These are phyloP conservation scores for Genyomyrus donnyi DNA, from an alignment of 2,113 vertebrate genomes.

Conservation along the genomic window DNA sequence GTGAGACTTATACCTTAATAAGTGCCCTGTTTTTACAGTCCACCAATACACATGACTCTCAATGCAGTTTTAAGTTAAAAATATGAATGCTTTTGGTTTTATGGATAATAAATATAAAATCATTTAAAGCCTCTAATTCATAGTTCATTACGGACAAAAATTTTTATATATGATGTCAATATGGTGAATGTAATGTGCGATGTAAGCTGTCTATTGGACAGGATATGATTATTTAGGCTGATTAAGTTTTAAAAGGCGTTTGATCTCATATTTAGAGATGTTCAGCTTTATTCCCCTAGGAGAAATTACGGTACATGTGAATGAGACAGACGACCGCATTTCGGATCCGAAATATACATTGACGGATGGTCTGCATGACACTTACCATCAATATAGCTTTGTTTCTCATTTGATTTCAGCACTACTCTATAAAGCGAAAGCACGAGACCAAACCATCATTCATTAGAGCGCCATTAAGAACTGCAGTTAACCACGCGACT, in stretches of 20 bases:
- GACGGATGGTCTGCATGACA: background rate
- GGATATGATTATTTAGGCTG: background rate
- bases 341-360: background rate
- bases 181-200: background rate
- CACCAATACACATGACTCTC: background rate
- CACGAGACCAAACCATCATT: background rate
- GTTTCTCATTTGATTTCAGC: conserved; percentile 5
- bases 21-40: background rate
- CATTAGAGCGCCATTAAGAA: background rate
- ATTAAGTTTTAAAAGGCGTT: background rate
- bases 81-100: background rate
- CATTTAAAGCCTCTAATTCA: background rate
- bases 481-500: background rate
- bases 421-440: background rate
- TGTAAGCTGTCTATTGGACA: background rate
- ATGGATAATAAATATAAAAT: background rate
- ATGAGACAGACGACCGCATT: background rate
- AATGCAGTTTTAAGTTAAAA: background rate
- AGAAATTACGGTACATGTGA: background rate
- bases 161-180: background rate
- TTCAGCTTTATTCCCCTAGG: background rate
- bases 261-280: background rate
- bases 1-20: background rate
- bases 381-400: background rate
- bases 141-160: background rate